These are phyloP conservation scores for Cichladusa arquata DNA, from an alignment of 2,113 vertebrate genomes.

Conservation along the genomic window DNA sequence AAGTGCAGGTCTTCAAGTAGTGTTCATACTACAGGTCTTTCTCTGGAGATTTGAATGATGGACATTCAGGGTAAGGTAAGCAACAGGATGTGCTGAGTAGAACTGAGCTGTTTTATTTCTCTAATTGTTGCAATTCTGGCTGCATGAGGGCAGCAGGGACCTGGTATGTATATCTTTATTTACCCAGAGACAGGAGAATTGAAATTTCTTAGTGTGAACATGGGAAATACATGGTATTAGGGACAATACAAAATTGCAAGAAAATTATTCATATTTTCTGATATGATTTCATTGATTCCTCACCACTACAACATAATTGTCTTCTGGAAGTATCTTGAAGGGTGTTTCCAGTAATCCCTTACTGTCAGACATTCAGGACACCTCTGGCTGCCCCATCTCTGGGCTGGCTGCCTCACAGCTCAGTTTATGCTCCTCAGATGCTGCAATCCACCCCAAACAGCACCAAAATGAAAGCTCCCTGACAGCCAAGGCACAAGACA, in stretches of 20 bases:
- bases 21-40: neutral
- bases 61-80: neutral
- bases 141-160: neutral
- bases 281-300: neutral
- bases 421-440: neutral
- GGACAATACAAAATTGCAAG: neutral
- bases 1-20: conserved; percentile 22
- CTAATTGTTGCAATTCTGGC: neutral
- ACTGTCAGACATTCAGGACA: neutral
- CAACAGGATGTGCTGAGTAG: neutral
- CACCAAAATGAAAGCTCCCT: neutral
- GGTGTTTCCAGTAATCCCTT: neutral
- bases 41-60: neutral
- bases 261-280: neutral
- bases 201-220: neutral
- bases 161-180: neutral
- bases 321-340: neutral
- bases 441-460: neutral
- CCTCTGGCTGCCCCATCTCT: neutral
- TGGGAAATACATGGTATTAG: neutral
- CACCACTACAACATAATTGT: neutral
- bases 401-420: neutral
- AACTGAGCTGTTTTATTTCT: neutral
- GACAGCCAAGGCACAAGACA: neutral
- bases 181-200: neutral